These are phyloP conservation scores for Hemaris fuciformis DNA, from an alignment of 2,888 invertebrate species.

Conservation along the genomic window DNA sequence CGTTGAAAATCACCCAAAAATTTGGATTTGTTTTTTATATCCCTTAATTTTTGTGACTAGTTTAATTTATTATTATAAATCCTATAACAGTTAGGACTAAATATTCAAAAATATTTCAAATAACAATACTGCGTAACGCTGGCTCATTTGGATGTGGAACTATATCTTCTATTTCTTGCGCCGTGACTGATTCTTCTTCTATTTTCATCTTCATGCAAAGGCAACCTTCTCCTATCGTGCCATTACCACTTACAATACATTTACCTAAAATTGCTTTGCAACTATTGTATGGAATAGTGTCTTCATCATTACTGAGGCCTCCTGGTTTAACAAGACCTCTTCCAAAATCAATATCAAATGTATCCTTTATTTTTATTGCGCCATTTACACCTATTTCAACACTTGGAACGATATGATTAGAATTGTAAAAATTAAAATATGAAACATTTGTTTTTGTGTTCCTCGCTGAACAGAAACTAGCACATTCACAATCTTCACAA, in stretches of 20 bases:
- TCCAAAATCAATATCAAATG: slow-evolving; percentile 50
- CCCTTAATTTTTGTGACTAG: too few relatives aligned
- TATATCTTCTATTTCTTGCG: slow-evolving; percentile 70
- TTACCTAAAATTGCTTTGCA: slow-evolving; percentile 68
- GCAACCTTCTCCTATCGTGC: slow-evolving; percentile 63
- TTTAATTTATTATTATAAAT: background rate
- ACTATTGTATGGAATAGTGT: slow-evolving; percentile 53
- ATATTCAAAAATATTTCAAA: slow-evolving; percentile 11
- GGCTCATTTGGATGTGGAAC: slow-evolving; percentile 54
- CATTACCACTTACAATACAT: slow-evolving; percentile 67
- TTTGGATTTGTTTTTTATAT: too few relatives aligned
- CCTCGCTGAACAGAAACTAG: slow-evolving; percentile 26
- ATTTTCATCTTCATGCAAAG: slow-evolving; percentile 68
- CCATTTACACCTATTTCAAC: slow-evolving; percentile 56
- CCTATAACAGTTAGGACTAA: background rate
- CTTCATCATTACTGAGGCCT: slow-evolving; percentile 21
- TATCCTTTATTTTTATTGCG: slow-evolving; percentile 60
- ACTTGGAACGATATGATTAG: slow-evolving; percentile 31
- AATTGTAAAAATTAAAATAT: background rate
- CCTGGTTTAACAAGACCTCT: slow-evolving; percentile 18
- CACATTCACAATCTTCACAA: slow-evolving; percentile 52
- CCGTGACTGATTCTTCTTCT: slow-evolving; percentile 54
- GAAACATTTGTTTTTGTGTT: slow-evolving; percentile 9
- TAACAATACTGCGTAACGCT: slow-evolving; percentile 25
- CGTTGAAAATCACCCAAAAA: too few relatives aligned